Evolutionary conservation across 2,113 vertebrate genomes (phyloP), one percentile per base, ranked within the genome.

Genomic region (Tapirus terrestris): DNA sequence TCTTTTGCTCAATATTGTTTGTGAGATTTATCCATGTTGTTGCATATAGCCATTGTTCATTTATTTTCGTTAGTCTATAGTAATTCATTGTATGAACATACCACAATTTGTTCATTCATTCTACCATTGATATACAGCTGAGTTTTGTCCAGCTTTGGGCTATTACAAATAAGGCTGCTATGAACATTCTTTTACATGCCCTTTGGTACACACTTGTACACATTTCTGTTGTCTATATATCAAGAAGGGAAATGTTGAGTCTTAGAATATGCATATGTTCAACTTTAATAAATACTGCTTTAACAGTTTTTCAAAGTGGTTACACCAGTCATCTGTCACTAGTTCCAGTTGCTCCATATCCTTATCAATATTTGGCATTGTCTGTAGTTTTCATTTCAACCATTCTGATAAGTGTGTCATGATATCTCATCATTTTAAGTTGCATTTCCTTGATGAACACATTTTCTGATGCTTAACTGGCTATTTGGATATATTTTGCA

Each of bases 321-420:
- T 45, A 60, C 14, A 51, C 13, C 27, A 73, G 1, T 89, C 80
- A 53, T 16, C 14, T 53, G 3, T 53, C 51, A 31, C 48, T 72
- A 75, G 6, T 76, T 58, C 60, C 18, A 80, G 17, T 81, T 81
- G 25, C 7, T 75, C 21, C 3, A 6, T 45, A 73, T 83, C 11
- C 27, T 75, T 82, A 65, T 4, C 25, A 31, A 27, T 45, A n/a
- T 33, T 70, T 93, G 65, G 36, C 27, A 45, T 70, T 68, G 27
- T 79, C 75, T 91, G 20, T 72, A 33, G 67, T 86, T 80, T 96
- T 76, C 16, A 33, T 70, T 96, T 68, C 91, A 88, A 77, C 27
- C 65, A 53, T 53, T 84, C 63, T 65, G 43, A 48, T 80, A 65
- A 13, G 8, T 51, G 23, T 45, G 20, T 84, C 21, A 39, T 87